Conservation (phyloP, 2,797 vertebrate species). For the Limnodromus scolopaceus region DNA sequence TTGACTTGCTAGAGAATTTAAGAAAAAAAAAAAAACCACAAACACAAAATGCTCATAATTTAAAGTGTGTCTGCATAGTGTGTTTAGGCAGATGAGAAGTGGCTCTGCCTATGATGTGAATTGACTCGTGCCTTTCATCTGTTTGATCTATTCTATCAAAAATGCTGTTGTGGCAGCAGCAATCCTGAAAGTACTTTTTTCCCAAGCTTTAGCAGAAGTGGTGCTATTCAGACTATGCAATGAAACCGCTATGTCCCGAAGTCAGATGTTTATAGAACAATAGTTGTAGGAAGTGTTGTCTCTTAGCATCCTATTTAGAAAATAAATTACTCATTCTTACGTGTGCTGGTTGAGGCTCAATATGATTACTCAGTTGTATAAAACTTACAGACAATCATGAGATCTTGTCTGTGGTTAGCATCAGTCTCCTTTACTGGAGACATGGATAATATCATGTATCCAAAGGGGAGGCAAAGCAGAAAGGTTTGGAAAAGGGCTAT, state of each 20-base stretch:
- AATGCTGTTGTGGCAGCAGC: neutral
- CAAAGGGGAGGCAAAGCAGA: neutral
- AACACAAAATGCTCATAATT: neutral
- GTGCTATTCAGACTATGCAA: neutral
- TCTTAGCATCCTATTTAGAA: neutral
- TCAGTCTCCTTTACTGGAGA: neutral
- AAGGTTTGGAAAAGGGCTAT: neutral
- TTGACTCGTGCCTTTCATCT: neutral
- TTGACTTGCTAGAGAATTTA: neutral
- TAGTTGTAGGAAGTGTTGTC: neutral
- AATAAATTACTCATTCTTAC: neutral
- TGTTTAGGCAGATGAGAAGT: constrained; percentile 3
- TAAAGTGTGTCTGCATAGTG: neutral
- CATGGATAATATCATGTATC: neutral
- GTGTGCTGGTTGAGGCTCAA: neutral
- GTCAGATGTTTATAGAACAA: neutral
- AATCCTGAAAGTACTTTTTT: neutral
- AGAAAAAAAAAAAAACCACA: neutral
- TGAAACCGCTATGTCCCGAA: neutral
- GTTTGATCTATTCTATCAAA: neutral
- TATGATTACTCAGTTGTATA: neutral
- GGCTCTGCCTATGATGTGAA: neutral
- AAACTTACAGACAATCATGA: neutral
- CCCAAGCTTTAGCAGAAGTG: neutral
- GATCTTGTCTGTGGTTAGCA: neutral